Base-by-base conservation (phyloP, 2,113 vertebrate genomes). In the Oryzias woworae region DNA sequence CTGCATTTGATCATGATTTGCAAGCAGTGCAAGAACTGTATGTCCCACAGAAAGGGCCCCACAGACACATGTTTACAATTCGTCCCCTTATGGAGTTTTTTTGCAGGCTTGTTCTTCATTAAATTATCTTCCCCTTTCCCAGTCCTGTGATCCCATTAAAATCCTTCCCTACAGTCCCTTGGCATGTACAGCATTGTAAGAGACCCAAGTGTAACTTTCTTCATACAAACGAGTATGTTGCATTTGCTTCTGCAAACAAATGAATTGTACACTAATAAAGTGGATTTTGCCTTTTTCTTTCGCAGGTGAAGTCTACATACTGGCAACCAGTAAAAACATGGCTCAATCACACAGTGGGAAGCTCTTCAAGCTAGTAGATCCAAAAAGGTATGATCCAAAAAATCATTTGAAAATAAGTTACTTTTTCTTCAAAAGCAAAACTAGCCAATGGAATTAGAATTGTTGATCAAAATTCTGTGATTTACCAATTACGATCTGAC, bases 251-350 rank as follows among this genome's bases (percentile, higher is more conserved):
- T 24, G 13, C n/a, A 46, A 43, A 50, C 31, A 41, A 24, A 22
- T 54, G 3, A 47, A 36, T 53, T 59, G 56, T 43, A 59, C 51
- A 31, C 14, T 65, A 57, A 31, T 52, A 16, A 41, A 16, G 10
- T 64, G 51, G 51, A 76, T 53, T 23, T 28, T 17, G 4, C 5
- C 7, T 50, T 63, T 70, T 15, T 31, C 52, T 78, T 76, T 78
- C 73, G 84, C 90, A 99, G 97, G 97, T 86, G 97, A 99, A 88
- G 90, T 98, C 75, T 99, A 98, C 84, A 93, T 99, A 74, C 89
- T 98, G 81, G 94, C 95, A 47, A 98, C 93, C 84, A 97, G 94
- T 91, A 99, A 99, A 94, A 98, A 92, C 80, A 92, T 96, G 94
- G 92, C 91, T 23, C 96, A 98, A 85, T 92, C 94, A 62, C 93